Evolutionary conservation across 2,888 invertebrate genomes (phyloP), one percentile per base, ranked within the genome.

Genomic region (Halictus ligatus): DNA sequence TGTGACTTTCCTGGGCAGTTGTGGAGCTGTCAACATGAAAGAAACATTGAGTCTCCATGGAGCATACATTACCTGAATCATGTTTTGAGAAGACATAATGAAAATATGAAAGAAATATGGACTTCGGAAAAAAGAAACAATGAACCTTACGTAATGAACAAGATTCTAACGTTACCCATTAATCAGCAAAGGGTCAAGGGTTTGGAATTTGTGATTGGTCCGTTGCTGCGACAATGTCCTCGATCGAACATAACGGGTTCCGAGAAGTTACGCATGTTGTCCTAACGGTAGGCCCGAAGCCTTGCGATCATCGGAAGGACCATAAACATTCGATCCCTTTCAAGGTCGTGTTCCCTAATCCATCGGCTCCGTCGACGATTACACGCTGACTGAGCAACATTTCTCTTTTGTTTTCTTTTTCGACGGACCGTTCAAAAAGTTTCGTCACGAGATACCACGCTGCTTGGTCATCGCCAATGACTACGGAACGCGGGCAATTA

Each of bases 401-500:
- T 50, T 21, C 12, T 46, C 2, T 46, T 10, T 21, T 6, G n/a
- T 50, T 18, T 50, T 21, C 12, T 46, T 12, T 46, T 10, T 21
- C 10, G n/a, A 18, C 15, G 43, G 18, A 43, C 58, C 71, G 5
- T 12, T 40, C 8, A 64, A 83, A 15, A 21, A 3, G 43, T 13
- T 40, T 15, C 15, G 40, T 58, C 69, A 58, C 21, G 58, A 64
- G 21, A 35, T 18, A 46, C 54, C 48, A 21, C 8, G 15, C 25
- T 5, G 40, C 12, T 18, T 40, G 43, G 48, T 29, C 29, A 67
- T 58, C 35, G 13, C 15, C 29, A 2, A 15, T 10, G 54, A 13
- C 48, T 67, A 40, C 71, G 50, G 81, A 81, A 78, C 60, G 50
- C 25, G 74, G 21, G 78, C 71, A 71, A 84, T 82, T 50, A 82